Conservation (phyloP, 2,888 invertebrate species). For the Hesperia comma region DNA sequence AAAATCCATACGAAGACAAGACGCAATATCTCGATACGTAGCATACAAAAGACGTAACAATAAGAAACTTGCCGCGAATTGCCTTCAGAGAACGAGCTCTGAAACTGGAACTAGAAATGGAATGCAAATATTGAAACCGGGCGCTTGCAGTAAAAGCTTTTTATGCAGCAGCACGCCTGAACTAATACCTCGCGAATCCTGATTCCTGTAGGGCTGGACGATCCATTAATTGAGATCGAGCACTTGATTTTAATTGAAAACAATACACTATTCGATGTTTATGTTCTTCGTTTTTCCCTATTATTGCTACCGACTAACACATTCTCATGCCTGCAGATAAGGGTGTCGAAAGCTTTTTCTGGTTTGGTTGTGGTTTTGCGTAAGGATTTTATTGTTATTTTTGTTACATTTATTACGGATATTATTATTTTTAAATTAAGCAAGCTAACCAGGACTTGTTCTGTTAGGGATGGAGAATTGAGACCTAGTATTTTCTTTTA, state of each 20-base stretch:
- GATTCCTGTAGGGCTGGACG: background rate
- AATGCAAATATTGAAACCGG: constrained; percentile 76
- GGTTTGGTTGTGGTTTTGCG: too few species aligned
- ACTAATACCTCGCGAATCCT: constrained; percentile 52
- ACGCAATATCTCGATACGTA: constrained; percentile 38
- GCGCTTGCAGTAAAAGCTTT: constrained; percentile 65
- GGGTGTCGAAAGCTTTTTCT: too few species aligned
- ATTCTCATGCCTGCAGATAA: too few species aligned
- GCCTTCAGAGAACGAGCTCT: constrained; percentile 53
- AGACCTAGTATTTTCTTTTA: too few species aligned
- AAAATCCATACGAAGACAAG: constrained; percentile 4
- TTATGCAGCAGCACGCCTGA: constrained; percentile 69
- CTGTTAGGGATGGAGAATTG: too few species aligned
- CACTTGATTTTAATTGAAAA: constrained; percentile 7
- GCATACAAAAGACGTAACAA: constrained; percentile 59
- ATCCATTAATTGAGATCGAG: constrained; percentile 10
- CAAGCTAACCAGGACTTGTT: too few species aligned
- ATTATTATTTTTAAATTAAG: too few species aligned
- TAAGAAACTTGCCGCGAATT: constrained; percentile 62
- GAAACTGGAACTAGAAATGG: constrained; percentile 70
- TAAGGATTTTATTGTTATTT: too few species aligned
- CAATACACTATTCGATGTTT: constrained; percentile 1
- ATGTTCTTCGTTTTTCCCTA: background rate
- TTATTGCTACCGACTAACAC: too few species aligned
- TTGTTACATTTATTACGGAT: too few species aligned